Evolutionary conservation across 2,888 invertebrate genomes (phyloP).

Genomic region (Zelleria hepariella): DNA sequence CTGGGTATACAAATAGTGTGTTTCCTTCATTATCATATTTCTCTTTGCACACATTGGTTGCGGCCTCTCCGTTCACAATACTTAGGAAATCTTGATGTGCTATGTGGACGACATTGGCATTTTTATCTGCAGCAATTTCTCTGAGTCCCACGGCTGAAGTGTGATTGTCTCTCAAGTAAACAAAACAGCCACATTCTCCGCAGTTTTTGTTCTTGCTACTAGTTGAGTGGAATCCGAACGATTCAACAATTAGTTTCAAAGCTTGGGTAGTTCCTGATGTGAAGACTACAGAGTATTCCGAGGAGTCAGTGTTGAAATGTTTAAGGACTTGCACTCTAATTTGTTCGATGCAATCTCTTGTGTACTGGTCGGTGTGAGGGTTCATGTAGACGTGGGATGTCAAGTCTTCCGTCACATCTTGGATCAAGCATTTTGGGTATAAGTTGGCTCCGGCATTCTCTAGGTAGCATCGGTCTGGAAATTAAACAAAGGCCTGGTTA

Average conservation of each 20-base stretch:
- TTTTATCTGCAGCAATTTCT: conserved; percentile 75
- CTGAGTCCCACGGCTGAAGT: conserved; percentile 96
- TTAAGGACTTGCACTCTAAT: conserved; percentile 86
- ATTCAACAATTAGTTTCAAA: conserved; percentile 86
- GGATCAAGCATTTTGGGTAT: conserved; percentile 83
- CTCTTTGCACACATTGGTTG: not conserved
- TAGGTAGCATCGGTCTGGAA: conserved; percentile 80
- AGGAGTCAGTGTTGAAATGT: conserved; percentile 84
- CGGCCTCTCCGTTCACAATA: conserved; percentile 24
- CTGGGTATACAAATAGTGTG: conserved; percentile 86
- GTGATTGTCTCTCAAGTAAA: conserved; percentile 91
- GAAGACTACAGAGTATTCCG: conserved; percentile 90
- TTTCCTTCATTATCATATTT: conserved; percentile 34
- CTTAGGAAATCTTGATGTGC: conserved; percentile 70
- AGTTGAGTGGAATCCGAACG: conserved; percentile 74
- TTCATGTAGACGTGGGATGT: conserved; percentile 85
- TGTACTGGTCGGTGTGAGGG: conserved; percentile 89
- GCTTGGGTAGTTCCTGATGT: conserved; percentile 95
- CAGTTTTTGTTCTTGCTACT: conserved; percentile 21
- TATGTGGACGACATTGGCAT: conserved; percentile 70
- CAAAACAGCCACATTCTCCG: conserved; percentile 74
- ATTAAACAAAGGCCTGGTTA: not conserved
- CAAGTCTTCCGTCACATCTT: conserved; percentile 75
- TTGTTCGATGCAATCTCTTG: conserved; percentile 89
- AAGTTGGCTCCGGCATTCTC: conserved; percentile 92